Evolutionary conservation across 2,797 vertebrate species (phyloP), one percentile per base, ranked within the genome.

Genomic region (Kryptolebias ocellatus): DNA sequence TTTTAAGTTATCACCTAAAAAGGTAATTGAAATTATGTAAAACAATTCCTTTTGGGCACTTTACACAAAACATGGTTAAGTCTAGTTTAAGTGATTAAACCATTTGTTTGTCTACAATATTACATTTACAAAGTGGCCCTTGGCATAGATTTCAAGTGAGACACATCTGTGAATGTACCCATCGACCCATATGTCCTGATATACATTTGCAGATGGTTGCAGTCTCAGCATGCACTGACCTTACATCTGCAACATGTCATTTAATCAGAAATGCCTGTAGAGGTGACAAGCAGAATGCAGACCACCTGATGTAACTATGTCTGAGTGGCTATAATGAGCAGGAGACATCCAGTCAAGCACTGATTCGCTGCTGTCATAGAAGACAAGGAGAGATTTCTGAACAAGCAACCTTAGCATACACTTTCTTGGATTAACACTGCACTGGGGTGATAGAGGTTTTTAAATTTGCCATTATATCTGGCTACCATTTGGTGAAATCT

Each of bases 281-380:
- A 65, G 70, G 61, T 81, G 80, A 84, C 27, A 29, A 71, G 60
- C 80, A 80, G 83, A 81, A 81, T 2, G 1, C 9, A 0, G 51
- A 72, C 78, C 85, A 87, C 76, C 83, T 76, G 76, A 83, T 78
- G 77, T 55, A 70, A 68, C 70, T 61, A 64, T 53, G 74, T 69
- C 67, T 81, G 77, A 87, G 74, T 72, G 73, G 39, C 59, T 65
- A 11, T 84, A 86, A 89, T 84, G 78, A 86, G 76, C 47, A 77
- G 18, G 55, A 78, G 76, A 72, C 67, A 65, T 27, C 54, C 42
- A 67, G 84, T 77, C 64, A 49, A 76, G 72, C 55, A 4, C 68
- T 53, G 64, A 78, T 61, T 39, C 70, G 77, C 63, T n/a, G 76
- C 82, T 75, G 86, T 74, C 78, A 66, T 29, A 37, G 61, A 47